Percentiles rank a stretch among this genome's conserved stretches.
Evolutionary conservation across 2,888 invertebrate species (phyloP).

Genomic region (Drosophila fulvimacula): DNA sequence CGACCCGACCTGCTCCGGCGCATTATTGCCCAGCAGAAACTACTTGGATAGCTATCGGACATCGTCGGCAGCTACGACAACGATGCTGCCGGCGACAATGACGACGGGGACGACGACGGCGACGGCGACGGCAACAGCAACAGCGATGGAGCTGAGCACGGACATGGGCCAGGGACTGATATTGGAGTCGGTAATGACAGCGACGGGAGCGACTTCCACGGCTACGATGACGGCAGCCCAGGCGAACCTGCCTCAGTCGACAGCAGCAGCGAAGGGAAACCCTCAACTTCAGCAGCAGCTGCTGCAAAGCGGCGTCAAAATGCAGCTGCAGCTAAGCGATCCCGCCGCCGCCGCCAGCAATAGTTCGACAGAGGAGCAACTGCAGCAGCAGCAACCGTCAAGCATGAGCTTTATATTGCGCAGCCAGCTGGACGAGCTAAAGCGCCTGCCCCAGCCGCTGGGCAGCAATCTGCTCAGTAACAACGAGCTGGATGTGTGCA

Average conservation of each 20-base stretch:
- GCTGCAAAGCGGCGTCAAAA: slow-evolving; percentile 53
- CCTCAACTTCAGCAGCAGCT: slow-evolving; percentile 74
- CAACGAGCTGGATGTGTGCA: slow-evolving; percentile 91
- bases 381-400: slow-evolving; percentile 26
- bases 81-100: slow-evolving; percentile 86
- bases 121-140: slow-evolving; percentile 71
- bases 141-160: slow-evolving; percentile 78
- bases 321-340: slow-evolving; percentile 65
- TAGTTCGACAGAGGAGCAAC: slow-evolving; percentile 48
- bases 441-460: slow-evolving; percentile 79
- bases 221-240: slow-evolving; percentile 75
- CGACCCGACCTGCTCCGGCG: slow-evolving; percentile 85
- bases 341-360: slow-evolving; percentile 53
- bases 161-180: slow-evolving; percentile 75
- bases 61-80: slow-evolving; percentile 85
- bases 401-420: slow-evolving; percentile 87
- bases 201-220: slow-evolving; percentile 75
- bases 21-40: slow-evolving; percentile 85
- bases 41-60: slow-evolving; percentile 86
- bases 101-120: slow-evolving; percentile 81
- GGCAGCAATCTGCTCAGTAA: slow-evolving; percentile 87
- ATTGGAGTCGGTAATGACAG: slow-evolving; percentile 68
- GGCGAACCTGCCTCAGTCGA: slow-evolving; percentile 67
- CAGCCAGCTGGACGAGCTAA: slow-evolving; percentile 82
- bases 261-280: slow-evolving; percentile 69